A percentile compares a stretch with the other conserved stretches of the same genome.
Evolutionary conservation across 2,888 invertebrate genomes (phyloP).

Genomic region (Elmis aenea): DNA sequence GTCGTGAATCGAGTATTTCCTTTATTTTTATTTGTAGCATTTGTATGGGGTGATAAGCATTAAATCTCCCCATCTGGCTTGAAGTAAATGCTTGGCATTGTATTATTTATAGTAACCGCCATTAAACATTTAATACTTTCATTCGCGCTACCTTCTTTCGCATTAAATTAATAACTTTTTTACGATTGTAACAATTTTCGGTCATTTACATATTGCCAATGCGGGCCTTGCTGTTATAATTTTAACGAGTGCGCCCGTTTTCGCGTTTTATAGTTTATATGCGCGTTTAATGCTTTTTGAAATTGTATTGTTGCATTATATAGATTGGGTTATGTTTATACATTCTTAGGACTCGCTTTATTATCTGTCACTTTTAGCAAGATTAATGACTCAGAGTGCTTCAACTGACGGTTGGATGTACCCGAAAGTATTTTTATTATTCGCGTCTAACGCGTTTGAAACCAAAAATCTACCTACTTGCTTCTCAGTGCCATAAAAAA

Average conservation of each 20-base stretch:
- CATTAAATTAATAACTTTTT: conserved; percentile 38
- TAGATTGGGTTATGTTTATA: conserved; percentile 39
- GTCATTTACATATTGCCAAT: conserved; percentile 40
- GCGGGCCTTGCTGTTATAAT: conserved; percentile 36
- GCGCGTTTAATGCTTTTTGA: conserved; percentile 35
- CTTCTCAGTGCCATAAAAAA: too few species aligned
- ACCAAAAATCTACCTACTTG: too few species aligned
- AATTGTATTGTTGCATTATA: conserved; percentile 40
- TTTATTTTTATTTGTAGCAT: conserved; percentile 24
- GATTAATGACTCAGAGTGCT: conserved; percentile 29
- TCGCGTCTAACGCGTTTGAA: too few species aligned
- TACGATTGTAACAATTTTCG: conserved; percentile 39
- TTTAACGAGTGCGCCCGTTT: conserved; percentile 39
- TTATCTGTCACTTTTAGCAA: conserved; percentile 41
- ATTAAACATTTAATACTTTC: conserved; percentile 25
- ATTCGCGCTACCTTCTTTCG: conserved; percentile 20
- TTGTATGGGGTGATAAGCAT: conserved; percentile 33
- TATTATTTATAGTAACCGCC: conserved; percentile 27
- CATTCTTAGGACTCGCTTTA: conserved; percentile 39
- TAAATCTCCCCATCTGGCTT: conserved; percentile 30
- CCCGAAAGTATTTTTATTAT: conserved; percentile 32
- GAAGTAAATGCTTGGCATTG: conserved; percentile 19
- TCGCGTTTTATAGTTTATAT: conserved; percentile 39
- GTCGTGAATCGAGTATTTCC: too few species aligned
- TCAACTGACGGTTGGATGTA: conserved; percentile 27